A percentile compares a stretch with the other conserved stretches of the same genome.
Evolutionary conservation across 2,888 invertebrate genomes (phyloP).

Genomic region (Mimachlamys varia): DNA sequence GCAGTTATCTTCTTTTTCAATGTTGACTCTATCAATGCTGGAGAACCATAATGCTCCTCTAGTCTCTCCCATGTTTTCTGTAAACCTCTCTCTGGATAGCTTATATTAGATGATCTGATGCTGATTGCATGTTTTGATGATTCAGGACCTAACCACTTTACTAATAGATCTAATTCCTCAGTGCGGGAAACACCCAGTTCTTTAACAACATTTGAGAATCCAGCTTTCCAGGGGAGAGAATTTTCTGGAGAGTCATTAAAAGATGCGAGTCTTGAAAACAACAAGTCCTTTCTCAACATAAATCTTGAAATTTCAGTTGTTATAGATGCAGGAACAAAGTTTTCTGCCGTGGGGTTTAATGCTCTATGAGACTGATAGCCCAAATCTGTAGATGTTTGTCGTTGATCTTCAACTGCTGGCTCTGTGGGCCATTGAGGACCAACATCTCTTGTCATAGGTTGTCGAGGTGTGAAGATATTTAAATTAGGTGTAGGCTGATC

Average conservation of each 20-base stretch:
- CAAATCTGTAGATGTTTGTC: too few relatives aligned
- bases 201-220: conserved; percentile 43
- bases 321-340: background rate
- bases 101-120: background rate
- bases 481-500: too few relatives aligned
- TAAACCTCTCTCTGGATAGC: background rate
- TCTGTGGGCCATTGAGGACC: too few relatives aligned
- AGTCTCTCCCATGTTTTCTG: background rate
- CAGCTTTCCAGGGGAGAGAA: conserved; percentile 49
- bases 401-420: too few relatives aligned
- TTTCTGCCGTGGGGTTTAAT: too few relatives aligned
- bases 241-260: conserved; percentile 53
- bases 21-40: background rate
- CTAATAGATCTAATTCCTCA: conserved; percentile 53
- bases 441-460: too few relatives aligned
- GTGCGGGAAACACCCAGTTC: conserved; percentile 45
- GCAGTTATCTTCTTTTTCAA: background rate
- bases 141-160: conserved; percentile 52
- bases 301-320: conserved; percentile 47
- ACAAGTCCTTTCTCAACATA: conserved; percentile 47
- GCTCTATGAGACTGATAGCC: too few relatives aligned
- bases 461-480: too few relatives aligned
- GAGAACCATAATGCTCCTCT: conserved; percentile 25
- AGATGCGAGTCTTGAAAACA: conserved; percentile 45
- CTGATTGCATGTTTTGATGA: conserved; percentile 48